A percentile compares a stretch with the other conserved stretches of the same genome.
These are phyloP conservation scores for Acipenser oxyrinchus DNA, from an alignment of 2,797 vertebrate genomes.

Conservation along the genomic window DNA sequence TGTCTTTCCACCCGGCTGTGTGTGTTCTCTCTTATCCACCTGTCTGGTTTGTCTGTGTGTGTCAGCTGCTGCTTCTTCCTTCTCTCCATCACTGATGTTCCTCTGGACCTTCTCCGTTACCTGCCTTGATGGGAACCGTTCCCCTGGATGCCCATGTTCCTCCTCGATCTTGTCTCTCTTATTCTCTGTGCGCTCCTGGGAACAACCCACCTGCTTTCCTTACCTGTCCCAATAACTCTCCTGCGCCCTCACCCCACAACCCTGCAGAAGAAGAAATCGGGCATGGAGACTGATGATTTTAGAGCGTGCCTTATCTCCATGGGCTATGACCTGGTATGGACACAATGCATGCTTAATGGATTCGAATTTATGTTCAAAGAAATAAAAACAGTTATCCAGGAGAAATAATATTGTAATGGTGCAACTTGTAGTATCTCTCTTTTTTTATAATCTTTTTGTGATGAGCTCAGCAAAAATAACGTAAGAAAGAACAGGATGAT, in stretches of 20 bases:
- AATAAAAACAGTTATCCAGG: too few relatives aligned
- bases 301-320: slow-evolving; percentile 79
- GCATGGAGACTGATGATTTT: slow-evolving; percentile 77
- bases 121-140: slow-evolving; percentile 11
- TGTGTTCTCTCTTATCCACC: slow-evolving; percentile 10
- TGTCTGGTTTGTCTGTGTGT: slow-evolving; percentile 30
- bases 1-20: background rate
- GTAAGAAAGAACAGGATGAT: too few relatives aligned
- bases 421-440: too few relatives aligned
- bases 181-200: slow-evolving; percentile 1
- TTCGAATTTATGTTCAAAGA: background rate
- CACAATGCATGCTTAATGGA: slow-evolving; percentile 3
- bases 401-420: too few relatives aligned
- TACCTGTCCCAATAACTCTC: background rate
- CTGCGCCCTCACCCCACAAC: slow-evolving; percentile 16
- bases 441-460: too few relatives aligned
- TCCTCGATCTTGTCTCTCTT: background rate
- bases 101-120: slow-evolving; percentile 25
- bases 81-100: slow-evolving; percentile 25
- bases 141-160: slow-evolving; percentile 15
- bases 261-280: slow-evolving; percentile 34
- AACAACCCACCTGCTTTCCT: background rate
- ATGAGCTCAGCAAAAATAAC: too few relatives aligned
- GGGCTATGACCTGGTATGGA: slow-evolving; percentile 74
- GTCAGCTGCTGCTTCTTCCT: slow-evolving; percentile 35